Evolutionary conservation across 2,113 vertebrate species (phyloP), one percentile per base, ranked within the genome.

Genomic region (Arenaria interpres): DNA sequence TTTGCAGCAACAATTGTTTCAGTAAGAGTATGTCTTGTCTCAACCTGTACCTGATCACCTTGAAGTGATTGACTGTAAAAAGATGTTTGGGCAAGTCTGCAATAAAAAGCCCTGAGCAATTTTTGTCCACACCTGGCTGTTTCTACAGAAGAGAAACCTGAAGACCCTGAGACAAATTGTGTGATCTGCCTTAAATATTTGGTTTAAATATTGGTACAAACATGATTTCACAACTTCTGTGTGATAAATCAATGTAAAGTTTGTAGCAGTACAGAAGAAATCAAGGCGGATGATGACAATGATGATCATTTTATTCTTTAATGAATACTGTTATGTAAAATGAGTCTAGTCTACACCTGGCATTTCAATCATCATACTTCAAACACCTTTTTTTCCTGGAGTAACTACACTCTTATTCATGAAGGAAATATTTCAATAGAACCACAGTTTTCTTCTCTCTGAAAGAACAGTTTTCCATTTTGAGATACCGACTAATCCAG

Each of bases 311-410:
- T 94, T 69, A 41, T 90, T 75, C 51, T 89, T 92, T 96, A 80
- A 77, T 93, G 33, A 85, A 72, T n/a, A 45, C 5, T 78, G 53
- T 72, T 82, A 71, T 25, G n/a, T 78, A 66, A 85, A 92, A 45
- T 68, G 5, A 84, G 22, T 24, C 48, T 45, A 51, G 22, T 37
- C 89, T 72, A 89, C 81, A 96, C 39, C 83, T 92, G 68, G 43
- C 67, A 48, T 93, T 91, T 96, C 45, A 83, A 62, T 94, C 86
- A 96, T 59, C 76, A 56, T 46, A 41, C 43, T 90, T 95, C 41
- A 91, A 80, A 51, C 64, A 92, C 45, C 22, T 74, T 74, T 64
- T 75, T 62, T 76, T 46, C 22, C n/a, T 14, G 4, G 28, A 89
- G 4, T 71, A 51, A 43, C 41, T 94, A 19, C 54, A 74, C 18